Percentiles rank a stretch among this genome's conserved stretches.
Conservation (phyloP, 1,140 invertebrate genomes). For the Zaprionus inermis region DNA sequence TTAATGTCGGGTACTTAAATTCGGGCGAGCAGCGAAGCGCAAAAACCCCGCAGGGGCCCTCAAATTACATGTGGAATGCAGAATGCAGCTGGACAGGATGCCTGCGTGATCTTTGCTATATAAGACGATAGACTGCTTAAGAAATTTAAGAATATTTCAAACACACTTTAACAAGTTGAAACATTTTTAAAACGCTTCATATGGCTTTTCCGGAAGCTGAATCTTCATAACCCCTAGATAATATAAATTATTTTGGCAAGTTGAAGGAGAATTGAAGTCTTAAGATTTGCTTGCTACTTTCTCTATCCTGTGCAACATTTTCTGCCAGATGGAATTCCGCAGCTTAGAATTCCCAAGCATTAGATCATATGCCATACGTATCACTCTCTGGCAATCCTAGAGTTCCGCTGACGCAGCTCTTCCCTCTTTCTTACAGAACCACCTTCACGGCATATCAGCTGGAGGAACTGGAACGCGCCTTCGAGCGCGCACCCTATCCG, state of each 20-base stretch:
- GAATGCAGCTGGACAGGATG: neutral
- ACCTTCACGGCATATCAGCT: constrained; percentile 98
- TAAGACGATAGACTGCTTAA: no score
- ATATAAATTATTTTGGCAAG: no score
- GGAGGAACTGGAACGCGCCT: constrained; percentile 96
- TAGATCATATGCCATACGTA: neutral
- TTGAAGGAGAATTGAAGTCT: no score
- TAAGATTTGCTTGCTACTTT: no score
- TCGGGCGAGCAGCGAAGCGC: neutral
- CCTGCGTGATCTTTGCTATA: no score
- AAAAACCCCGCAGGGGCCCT: neutral
- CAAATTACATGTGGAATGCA: neutral
- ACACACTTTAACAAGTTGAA: no score
- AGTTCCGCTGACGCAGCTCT: neutral
- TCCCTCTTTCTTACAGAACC: constrained; percentile 88
- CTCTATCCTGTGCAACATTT: no score
- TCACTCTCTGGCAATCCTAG: neutral
- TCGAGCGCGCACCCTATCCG: constrained; percentile 97
- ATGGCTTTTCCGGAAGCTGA: neutral
- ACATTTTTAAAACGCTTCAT: neutral
- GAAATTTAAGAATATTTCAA: no score
- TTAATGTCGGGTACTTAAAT: constrained; percentile 33
- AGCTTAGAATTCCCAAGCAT: no score
- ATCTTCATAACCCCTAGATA: no score
- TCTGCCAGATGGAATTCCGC: no score